A percentile compares a stretch with the other conserved stretches of the same genome.
These are phyloP conservation scores for Parapsyche elsis DNA, from an alignment of 1,140 invertebrate genomes.

Conservation along the genomic window DNA sequence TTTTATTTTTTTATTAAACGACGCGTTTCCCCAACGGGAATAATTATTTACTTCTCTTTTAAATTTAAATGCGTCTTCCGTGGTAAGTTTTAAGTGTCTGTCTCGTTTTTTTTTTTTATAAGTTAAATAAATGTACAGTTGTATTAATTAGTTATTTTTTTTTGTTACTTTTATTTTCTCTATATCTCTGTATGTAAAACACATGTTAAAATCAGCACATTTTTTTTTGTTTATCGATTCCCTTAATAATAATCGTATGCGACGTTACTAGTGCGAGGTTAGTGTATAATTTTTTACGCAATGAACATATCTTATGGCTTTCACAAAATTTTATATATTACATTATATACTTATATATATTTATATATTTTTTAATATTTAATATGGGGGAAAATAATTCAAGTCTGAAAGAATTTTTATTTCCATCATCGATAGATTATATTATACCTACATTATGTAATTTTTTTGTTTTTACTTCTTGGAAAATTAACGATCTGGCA, in stretches of 20 bases:
- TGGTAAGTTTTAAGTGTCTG: not conserved
- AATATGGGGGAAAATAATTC: not conserved
- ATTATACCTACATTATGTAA: too few species aligned
- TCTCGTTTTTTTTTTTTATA: not conserved
- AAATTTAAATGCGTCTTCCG: not conserved
- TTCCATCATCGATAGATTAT: constrained; percentile 11
- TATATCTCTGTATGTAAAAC: not conserved
- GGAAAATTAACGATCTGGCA: constrained; percentile 40
- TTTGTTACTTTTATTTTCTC: not conserved
- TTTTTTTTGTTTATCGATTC: not conserved
- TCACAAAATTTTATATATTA: not conserved
- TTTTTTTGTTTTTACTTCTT: not conserved
- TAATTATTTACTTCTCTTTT: not conserved
- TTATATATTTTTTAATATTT: not conserved
- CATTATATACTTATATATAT: not conserved
- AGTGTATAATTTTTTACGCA: not conserved
- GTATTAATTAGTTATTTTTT: not conserved
- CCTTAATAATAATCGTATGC: not conserved
- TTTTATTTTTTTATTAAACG: not conserved
- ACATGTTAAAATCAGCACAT: constrained; percentile 15
- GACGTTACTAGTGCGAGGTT: constrained; percentile 2
- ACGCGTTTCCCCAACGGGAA: not conserved
- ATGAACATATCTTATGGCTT: not conserved
- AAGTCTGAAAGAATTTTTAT: not conserved
- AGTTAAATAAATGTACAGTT: not conserved